Conservation (phyloP, 2,113 vertebrate genomes). For the Oostethus manadensis region DNA sequence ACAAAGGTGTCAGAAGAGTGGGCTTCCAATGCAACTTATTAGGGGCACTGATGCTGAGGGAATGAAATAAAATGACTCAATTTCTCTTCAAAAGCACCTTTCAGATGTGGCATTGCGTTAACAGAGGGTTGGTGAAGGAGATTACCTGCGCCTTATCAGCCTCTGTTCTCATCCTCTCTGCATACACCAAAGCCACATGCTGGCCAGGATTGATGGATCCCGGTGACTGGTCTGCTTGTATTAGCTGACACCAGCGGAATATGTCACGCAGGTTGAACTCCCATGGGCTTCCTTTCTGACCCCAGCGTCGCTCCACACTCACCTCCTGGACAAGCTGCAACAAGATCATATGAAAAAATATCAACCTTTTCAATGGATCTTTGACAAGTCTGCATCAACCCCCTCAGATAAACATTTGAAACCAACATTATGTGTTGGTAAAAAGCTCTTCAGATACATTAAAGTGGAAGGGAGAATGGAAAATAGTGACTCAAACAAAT, state of each 20-base stretch:
- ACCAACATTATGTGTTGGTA: neutral
- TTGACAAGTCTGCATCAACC: neutral
- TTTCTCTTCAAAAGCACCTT: no score
- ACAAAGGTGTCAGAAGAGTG: no score
- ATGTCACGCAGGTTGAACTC: constrained; percentile 97
- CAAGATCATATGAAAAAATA: neutral
- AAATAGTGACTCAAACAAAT: no score
- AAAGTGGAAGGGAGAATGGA: no score
- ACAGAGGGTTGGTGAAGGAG: neutral
- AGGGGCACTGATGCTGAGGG: neutral
- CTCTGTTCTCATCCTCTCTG: constrained; percentile 87
- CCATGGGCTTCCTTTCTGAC: constrained; percentile 93
- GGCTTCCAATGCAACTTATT: no score
- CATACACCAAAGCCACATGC: constrained; percentile 87
- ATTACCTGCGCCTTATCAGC: constrained; percentile 83
- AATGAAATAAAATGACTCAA: neutral
- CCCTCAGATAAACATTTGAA: no score
- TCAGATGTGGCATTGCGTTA: no score
- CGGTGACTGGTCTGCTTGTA: constrained; percentile 88
- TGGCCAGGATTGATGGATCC: constrained; percentile 88
- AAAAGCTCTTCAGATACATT: no score
- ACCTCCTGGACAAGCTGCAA: constrained; percentile 84
- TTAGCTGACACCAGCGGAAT: constrained; percentile 97
- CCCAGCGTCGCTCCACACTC: constrained; percentile 83
- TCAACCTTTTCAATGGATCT: no score